Percentiles rank a stretch among this genome's conserved stretches.
Conservation (phyloP, 2,797 vertebrate species). For the Zalophus californianus region DNA sequence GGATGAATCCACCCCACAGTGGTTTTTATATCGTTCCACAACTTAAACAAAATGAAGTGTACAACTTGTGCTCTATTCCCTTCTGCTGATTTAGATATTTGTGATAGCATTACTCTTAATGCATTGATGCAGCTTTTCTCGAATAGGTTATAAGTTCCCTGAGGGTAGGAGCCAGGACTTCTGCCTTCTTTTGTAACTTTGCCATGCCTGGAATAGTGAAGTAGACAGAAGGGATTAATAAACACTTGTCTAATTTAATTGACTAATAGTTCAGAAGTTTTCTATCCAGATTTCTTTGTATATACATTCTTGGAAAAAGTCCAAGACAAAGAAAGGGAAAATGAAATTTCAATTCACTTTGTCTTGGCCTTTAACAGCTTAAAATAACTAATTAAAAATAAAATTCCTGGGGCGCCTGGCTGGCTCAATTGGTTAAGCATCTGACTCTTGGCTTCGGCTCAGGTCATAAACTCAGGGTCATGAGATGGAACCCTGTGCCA, state of each 20-base stretch:
- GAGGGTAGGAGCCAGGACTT: neutral
- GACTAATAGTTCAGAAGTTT: conserved; percentile 13
- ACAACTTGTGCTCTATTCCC: neutral
- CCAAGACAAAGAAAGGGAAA: conserved; percentile 32
- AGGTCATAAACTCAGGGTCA: neutral
- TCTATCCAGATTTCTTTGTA: neutral
- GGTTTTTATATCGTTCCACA: neutral
- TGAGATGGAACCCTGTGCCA: neutral
- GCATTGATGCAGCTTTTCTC: neutral
- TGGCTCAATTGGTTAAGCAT: neutral
- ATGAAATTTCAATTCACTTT: conserved; percentile 50
- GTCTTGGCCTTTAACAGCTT: neutral
- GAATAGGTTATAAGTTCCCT: neutral
- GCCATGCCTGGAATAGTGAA: neutral
- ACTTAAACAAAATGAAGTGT: neutral
- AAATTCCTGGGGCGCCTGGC: neutral
- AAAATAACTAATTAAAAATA: conserved; percentile 62
- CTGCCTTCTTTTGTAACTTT: neutral
- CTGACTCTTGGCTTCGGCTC: neutral
- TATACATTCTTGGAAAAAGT: conserved; percentile 52
- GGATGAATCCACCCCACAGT: neutral
- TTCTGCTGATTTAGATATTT: neutral
- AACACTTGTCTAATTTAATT: conserved; percentile 42
- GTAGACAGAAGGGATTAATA: neutral
- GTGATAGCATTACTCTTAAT: neutral